Base-by-base conservation (phyloP, 2,113 vertebrate species). In the Phrynosoma platyrhinos region DNA sequence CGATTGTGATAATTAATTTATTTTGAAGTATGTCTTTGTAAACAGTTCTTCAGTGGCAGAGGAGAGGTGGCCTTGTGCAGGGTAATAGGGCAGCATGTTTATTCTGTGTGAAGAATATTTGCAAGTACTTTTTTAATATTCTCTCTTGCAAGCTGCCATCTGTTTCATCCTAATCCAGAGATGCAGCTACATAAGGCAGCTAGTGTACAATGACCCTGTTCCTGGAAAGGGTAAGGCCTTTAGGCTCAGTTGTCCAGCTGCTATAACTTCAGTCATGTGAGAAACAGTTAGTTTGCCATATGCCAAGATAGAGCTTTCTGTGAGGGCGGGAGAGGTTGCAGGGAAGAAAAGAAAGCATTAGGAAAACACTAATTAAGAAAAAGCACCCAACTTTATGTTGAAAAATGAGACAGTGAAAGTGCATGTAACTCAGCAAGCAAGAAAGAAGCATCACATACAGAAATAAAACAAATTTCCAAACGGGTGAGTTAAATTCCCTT, bases 221-320 rank as follows among this genome's bases (percentile, higher is more conserved):
- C 83, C 79, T 94, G 76, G 86, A 94, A 93, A 93, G n/a, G 64
- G 80, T 66, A 90, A 86, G 78, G 76, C 75, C 89, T 93, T 89
- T 5, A 2, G 90, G 84, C 32, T 85, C 83, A 30, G 74, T 13
- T n/a, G 80, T 42, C 90, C 52, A 91, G 75, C 52, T 58, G 18
- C 71, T 80, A 68, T 53, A 93, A 88, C 12, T 86, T 25, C 25
- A 81, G 78, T 88, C 52, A 90, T 83, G 84, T 78, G 86, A 79
- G 0, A 12, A 87, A 87, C 85, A 0, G 0, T 90, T 84, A 74
- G 6, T 12, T 12, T 83, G 13, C 30, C 52, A 42, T 83, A 83
- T 55, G 55, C 64, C 88, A 40, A 75, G 76, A 83, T 71, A 4
- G 1, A 90, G 25, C 3, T 85, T 82, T 40, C 83, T 82, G 62